Evolutionary conservation across 2,113 vertebrate genomes (phyloP).

Genomic region (Empidonax alnorum): DNA sequence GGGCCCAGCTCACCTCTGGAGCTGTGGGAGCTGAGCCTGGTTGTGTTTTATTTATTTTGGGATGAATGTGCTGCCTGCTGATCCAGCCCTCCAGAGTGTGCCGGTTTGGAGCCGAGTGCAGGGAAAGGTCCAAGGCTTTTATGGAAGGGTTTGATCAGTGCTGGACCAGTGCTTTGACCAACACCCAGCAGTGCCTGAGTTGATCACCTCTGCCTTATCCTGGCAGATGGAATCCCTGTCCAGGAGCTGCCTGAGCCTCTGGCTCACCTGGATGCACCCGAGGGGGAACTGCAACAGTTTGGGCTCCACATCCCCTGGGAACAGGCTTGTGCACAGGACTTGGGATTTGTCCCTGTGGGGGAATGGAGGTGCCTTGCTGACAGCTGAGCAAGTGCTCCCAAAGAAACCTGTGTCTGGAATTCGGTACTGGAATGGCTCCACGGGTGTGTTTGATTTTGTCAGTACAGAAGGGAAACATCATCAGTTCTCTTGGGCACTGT

Average conservation of each 20-base stretch:
- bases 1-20: neutral
- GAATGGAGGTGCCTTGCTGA: neutral
- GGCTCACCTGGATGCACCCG: neutral
- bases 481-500: neutral
- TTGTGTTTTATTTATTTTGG: neutral
- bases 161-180: neutral
- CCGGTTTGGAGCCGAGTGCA: accelerated
- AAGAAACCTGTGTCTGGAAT: neutral
- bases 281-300: accelerated
- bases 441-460: neutral
- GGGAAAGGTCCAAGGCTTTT: neutral
- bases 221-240: neutral
- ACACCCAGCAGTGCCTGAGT: neutral
- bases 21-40: neutral
- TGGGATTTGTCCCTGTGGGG: neutral
- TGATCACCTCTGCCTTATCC: neutral
- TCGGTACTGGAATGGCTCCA: neutral
- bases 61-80: neutral
- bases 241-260: neutral
- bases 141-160: neutral
- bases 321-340: neutral
- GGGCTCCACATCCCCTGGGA: neutral
- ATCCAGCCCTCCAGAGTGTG: neutral
- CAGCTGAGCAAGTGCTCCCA: neutral
- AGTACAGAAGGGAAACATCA: too few species aligned